These are phyloP conservation scores for Oenanthe oenanthe DNA, from an alignment of 2,113 vertebrate species.

Conservation along the genomic window DNA sequence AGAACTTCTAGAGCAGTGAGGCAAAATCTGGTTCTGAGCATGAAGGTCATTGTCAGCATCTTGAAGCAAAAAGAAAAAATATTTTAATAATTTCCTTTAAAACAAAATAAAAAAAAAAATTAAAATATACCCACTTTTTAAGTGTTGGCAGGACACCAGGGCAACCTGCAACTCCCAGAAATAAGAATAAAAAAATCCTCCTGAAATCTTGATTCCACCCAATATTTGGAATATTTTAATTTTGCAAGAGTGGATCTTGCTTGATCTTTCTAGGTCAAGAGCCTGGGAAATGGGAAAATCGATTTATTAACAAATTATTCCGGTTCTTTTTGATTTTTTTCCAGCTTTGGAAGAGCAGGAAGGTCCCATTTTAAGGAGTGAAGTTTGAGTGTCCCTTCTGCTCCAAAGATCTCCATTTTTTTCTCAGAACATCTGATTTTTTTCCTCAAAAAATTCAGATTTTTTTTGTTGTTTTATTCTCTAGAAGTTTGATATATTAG, in stretches of 20 bases:
- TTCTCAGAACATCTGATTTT: too few species aligned
- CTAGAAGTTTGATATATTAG: not conserved
- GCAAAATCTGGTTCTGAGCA: rapidly evolving
- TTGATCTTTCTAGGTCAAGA: conserved; percentile 23
- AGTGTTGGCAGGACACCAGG: rapidly evolving
- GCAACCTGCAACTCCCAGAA: rapidly evolving
- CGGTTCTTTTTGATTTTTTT: not conserved
- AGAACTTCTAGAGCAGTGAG: not conserved
- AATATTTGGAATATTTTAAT: not conserved
- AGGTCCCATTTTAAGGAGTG: not conserved
- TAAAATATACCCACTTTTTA: rapidly evolving
- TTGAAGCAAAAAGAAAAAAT: not conserved
- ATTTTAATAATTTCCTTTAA: not conserved
- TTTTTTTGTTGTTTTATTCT: not conserved
- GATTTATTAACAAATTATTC: not conserved
- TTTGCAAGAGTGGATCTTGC: not conserved
- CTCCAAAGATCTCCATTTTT: not conserved
- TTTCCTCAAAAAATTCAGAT: too few species aligned
- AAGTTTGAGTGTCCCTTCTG: not conserved
- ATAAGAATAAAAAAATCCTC: not conserved
- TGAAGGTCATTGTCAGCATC: not conserved
- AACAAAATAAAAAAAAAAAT: not conserved
- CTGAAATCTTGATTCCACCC: rapidly evolving
- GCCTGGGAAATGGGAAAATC: not conserved
- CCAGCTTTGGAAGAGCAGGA: rapidly evolving